Percentiles rank a stretch among this genome's conserved stretches.
These are phyloP conservation scores for Petroica traversi DNA, from an alignment of 2,113 vertebrate species.

Conservation along the genomic window DNA sequence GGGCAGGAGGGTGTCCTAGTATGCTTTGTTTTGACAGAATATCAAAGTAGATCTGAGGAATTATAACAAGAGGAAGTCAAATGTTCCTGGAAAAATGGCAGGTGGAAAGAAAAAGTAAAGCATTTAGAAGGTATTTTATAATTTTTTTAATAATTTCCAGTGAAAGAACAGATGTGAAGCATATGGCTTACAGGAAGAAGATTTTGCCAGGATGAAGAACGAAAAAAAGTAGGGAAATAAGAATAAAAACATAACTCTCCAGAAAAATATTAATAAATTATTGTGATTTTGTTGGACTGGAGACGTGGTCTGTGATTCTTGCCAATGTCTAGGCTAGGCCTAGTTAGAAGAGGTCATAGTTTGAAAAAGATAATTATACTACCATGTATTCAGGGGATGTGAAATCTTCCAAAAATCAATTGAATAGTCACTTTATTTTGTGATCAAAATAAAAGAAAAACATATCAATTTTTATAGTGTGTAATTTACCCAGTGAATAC, in stretches of 20 bases:
- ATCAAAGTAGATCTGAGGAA: not conserved
- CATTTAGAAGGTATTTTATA: not conserved
- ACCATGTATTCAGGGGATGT: not conserved
- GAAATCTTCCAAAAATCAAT: not conserved
- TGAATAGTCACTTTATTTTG: not conserved
- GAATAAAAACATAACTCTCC: not conserved
- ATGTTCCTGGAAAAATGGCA: not conserved
- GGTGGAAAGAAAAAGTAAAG: not conserved
- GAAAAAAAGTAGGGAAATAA: not conserved
- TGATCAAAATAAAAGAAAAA: not conserved
- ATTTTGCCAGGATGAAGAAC: not conserved
- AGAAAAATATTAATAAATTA: not conserved
- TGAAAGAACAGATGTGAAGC: not conserved
- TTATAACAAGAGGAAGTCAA: not conserved
- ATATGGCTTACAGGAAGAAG: not conserved
- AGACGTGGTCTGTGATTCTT: not conserved
- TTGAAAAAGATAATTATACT: not conserved
- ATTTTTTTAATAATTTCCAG: not conserved
- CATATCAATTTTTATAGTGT: not conserved
- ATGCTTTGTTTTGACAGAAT: not conserved
- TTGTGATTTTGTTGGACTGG: not conserved
- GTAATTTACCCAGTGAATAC: not conserved
- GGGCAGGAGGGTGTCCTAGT: rapidly evolving
- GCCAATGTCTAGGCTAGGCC: not conserved
- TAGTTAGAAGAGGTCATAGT: not conserved